These are phyloP conservation scores for Excalfactoria chinensis DNA, from an alignment of 2,113 vertebrate genomes.

Conservation along the genomic window DNA sequence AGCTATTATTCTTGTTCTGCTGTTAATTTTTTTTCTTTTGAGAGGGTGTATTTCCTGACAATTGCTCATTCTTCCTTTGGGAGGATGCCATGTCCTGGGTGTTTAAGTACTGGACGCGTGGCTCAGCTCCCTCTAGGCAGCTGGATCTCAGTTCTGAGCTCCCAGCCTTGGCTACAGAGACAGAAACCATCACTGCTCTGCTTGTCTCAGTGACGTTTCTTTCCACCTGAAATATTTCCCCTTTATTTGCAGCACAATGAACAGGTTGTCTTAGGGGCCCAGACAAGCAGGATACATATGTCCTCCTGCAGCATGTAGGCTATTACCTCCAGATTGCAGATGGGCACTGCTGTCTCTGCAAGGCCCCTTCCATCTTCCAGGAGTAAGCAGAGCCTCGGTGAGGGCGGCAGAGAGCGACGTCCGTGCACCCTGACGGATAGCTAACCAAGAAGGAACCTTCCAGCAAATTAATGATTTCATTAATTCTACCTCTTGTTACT, in stretches of 20 bases:
- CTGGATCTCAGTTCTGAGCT: slow-evolving; percentile 45
- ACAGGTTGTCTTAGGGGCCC: slow-evolving; percentile 10
- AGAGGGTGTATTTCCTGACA: slow-evolving; percentile 29
- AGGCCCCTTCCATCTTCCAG: slow-evolving; percentile 10
- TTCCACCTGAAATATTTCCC: slow-evolving; percentile 28
- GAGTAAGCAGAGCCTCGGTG: not conserved
- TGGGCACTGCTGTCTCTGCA: slow-evolving; percentile 15
- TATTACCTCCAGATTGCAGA: slow-evolving; percentile 21
- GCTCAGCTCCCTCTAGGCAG: not conserved
- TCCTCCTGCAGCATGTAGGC: not conserved
- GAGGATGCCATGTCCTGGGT: slow-evolving; percentile 14
- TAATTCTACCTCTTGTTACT: slow-evolving; percentile 5
- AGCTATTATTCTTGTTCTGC: slow-evolving; percentile 10
- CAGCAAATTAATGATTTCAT: not conserved
- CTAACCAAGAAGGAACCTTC: not conserved
- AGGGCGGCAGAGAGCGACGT: not conserved
- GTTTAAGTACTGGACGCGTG: slow-evolving; percentile 10
- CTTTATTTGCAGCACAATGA: slow-evolving; percentile 24
- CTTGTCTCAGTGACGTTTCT: not conserved
- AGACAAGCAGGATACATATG: not conserved
- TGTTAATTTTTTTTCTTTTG: slow-evolving; percentile 23
- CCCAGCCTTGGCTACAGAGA: slow-evolving; percentile 1
- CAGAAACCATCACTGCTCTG: slow-evolving; percentile 18
- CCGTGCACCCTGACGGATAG: not conserved
- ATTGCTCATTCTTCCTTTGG: slow-evolving; percentile 26